Evolutionary conservation across 2,888 invertebrate species (phyloP), one percentile per base, ranked within the genome.

Genomic region (Lochmaea crataegi): DNA sequence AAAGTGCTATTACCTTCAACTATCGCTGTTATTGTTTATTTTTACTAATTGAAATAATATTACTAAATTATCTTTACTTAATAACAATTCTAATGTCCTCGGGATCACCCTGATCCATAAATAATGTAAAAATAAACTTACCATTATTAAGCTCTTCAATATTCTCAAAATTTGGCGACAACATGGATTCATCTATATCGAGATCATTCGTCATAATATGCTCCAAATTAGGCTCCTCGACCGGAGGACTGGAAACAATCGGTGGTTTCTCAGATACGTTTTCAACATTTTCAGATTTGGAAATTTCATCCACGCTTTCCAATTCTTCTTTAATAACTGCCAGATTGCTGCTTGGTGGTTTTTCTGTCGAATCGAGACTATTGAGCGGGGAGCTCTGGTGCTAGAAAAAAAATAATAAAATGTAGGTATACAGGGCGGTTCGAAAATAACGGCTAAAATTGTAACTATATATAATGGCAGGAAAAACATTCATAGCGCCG

Each of bases 161-260:
- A 45, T 80, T 80, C 14, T 80, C 79, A 67, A 82, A 83, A 74
- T 80, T 82, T 9, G 85, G 84, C 12, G 85, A 84, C 69, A 85
- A 84, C 51, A 72, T 80, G 6, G 83, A 77, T 61, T 78, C 79
- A 10, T 58, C 68, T 38, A 45, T 42, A 32, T 41, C 38, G 6
- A 78, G 42, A 38, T 67, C 73, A 26, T 66, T 63, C 18, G 61
- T 63, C 61, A 63, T n/a, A n/a, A n/a, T n/a, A 32, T 58, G 26
- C 12, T 58, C 32, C 5, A 56, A 11, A 16, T 1, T 22, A 18
- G 22, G 66, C 4, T 88, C 88, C 78, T 88, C 88, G 2, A 18
- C 2, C 2, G 16, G 0, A 12, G 56, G 12, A 56, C 22, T 9
- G 56, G 56, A 18, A 22, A 2, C 2, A 56, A 22, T 11, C 11